Percentiles rank a stretch among this genome's conserved stretches.
These are phyloP conservation scores for Furcula furcula DNA, from an alignment of 2,888 invertebrate species.

Conservation along the genomic window DNA sequence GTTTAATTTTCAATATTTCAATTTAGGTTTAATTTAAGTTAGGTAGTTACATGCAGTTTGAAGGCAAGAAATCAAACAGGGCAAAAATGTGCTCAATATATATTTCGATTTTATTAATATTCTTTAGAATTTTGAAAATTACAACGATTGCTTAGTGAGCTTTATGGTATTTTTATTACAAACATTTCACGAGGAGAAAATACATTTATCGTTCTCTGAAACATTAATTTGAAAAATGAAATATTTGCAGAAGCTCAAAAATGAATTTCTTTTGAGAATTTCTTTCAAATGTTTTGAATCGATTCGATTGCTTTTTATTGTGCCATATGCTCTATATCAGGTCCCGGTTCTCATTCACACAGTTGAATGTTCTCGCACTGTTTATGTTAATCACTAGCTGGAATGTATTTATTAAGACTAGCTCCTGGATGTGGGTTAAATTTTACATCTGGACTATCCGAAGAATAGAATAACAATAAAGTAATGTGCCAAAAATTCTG, in stretches of 20 bases:
- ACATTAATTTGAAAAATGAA: constrained; percentile 47
- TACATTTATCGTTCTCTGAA: constrained; percentile 49
- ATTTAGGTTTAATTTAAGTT: too few relatives aligned
- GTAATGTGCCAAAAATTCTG: constrained; percentile 38
- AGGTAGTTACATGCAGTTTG: too few relatives aligned
- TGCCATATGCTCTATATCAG: constrained; percentile 45
- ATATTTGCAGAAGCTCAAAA: constrained; percentile 37
- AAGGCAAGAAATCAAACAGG: too few relatives aligned
- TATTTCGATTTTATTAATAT: too few relatives aligned
- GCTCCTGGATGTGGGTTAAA: constrained; percentile 1
- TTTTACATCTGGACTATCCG: neutral
- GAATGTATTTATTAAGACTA: neutral
- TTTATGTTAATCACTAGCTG: constrained; percentile 30
- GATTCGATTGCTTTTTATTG: constrained; percentile 43
- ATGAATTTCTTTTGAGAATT: constrained; percentile 38
- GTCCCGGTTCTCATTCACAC: constrained; percentile 35
- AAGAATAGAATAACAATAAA: too few relatives aligned
- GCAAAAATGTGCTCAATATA: too few relatives aligned
- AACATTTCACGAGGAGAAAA: constrained; percentile 49
- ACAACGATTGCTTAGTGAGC: too few relatives aligned
- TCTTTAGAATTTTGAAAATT: too few relatives aligned
- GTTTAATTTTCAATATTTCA: too few relatives aligned
- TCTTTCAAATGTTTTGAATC: constrained; percentile 30
- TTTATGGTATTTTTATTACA: constrained; percentile 48
- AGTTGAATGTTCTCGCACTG: constrained; percentile 24